A percentile compares a stretch with the other conserved stretches of the same genome.
These are phyloP conservation scores for Oppia nitens DNA, from an alignment of 1,140 invertebrate genomes.

Conservation along the genomic window DNA sequence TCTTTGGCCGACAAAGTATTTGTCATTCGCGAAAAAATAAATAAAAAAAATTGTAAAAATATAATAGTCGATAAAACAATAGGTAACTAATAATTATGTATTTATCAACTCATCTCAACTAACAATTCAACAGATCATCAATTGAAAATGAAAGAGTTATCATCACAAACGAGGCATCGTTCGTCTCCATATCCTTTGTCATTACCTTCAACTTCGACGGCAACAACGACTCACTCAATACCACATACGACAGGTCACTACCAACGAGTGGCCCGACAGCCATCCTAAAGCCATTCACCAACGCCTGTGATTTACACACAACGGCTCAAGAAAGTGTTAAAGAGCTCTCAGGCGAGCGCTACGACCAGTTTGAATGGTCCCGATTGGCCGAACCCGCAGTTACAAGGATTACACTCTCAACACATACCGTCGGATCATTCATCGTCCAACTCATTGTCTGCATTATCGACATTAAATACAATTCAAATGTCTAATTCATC, in stretches of 20 bases:
- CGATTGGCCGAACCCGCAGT: conserved; percentile 34
- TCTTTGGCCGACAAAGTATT: conserved; percentile 12
- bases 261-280: too few relatives aligned
- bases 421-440: not conserved
- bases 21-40: conserved; percentile 9
- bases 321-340: conserved; percentile 78
- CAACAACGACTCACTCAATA: not conserved
- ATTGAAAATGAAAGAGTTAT: too few relatives aligned
- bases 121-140: too few relatives aligned
- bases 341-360: conserved; percentile 77
- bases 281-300: not conserved
- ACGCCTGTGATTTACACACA: conserved; percentile 40
- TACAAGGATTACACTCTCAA: not conserved
- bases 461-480: not conserved
- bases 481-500: not conserved
- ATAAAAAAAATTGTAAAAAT: not conserved
- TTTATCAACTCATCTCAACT: too few relatives aligned
- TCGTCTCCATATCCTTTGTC: too few relatives aligned
- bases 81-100: too few relatives aligned
- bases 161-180: too few relatives aligned
- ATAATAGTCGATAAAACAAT: too few relatives aligned
- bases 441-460: conserved; percentile 3
- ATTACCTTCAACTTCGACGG: not conserved
- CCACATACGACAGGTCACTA: not conserved
- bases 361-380: conserved; percentile 79